phyloP scores from a whole-genome alignment of 2,797 vertebrate genomes.

The Varecia variegata region DNA sequence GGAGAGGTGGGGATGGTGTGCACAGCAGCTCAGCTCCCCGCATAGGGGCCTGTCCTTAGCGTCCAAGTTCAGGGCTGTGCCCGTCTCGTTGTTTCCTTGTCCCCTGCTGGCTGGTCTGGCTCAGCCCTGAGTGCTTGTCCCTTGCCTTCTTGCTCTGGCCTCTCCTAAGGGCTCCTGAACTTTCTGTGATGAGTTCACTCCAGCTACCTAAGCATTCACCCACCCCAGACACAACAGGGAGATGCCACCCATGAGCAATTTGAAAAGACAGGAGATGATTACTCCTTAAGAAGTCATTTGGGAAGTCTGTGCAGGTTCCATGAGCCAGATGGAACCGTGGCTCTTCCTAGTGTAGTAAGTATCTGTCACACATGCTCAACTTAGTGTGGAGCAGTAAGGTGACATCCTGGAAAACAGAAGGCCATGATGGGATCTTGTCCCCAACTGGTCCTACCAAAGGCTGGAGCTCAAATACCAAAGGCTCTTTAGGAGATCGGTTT shows the following conservation, averaged over 20 bases:
- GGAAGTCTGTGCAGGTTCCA: neutral
- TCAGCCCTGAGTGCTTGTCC: neutral
- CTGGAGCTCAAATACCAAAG: neutral
- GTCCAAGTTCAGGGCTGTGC: neutral
- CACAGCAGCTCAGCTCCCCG: neutral
- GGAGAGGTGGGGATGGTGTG: neutral
- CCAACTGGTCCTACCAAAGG: neutral
- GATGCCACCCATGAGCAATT: neutral
- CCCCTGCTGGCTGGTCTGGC: neutral
- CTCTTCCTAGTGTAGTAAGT: neutral
- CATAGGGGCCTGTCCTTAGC: neutral
- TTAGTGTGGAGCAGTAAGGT: neutral
- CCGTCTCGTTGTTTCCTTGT: neutral
- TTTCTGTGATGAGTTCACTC: neutral
- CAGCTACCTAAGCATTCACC: neutral
- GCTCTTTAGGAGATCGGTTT: neutral
- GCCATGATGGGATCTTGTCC: neutral
- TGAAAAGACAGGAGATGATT: neutral
- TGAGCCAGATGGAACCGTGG: neutral
- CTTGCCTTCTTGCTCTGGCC: neutral
- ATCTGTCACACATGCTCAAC: neutral
- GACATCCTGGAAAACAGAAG: neutral
- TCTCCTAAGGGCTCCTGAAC: neutral
- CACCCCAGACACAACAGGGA: neutral
- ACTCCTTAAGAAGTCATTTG: neutral